Evolutionary conservation across 2,797 vertebrate genomes (phyloP).

Genomic region (Acanthornis magna): DNA sequence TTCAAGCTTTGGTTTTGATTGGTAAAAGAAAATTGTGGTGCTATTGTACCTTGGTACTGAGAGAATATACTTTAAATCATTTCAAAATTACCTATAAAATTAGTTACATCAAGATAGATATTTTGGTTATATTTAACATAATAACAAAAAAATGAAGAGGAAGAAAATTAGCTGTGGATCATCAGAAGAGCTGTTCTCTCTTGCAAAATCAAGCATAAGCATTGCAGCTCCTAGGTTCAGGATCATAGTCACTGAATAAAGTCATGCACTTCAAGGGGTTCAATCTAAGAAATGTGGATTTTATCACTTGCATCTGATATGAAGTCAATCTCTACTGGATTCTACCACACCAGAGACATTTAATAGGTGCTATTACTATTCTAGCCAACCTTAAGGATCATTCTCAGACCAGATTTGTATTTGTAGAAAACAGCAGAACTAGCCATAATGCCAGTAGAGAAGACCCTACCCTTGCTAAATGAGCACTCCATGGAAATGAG

Average conservation of each 20-base stretch:
- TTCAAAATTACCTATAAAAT: background rate
- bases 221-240: background rate
- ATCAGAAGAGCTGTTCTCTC: background rate
- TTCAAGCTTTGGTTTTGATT: background rate
- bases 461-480: background rate
- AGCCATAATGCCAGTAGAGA: background rate
- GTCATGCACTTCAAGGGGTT: background rate
- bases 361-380: background rate
- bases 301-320: background rate
- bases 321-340: background rate
- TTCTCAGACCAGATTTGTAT: background rate
- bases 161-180: background rate
- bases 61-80: background rate
- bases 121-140: background rate
- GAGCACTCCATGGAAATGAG: background rate
- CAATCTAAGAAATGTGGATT: background rate
- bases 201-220: background rate
- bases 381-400: background rate
- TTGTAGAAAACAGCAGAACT: background rate
- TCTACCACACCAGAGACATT: background rate
- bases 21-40: background rate
- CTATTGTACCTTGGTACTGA: background rate
- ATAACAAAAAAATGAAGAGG: background rate
- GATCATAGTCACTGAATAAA: background rate
- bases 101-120: background rate